These are phyloP conservation scores for Plectrocnemia conspersa DNA, from an alignment of 1,140 invertebrate genomes.

Conservation along the genomic window DNA sequence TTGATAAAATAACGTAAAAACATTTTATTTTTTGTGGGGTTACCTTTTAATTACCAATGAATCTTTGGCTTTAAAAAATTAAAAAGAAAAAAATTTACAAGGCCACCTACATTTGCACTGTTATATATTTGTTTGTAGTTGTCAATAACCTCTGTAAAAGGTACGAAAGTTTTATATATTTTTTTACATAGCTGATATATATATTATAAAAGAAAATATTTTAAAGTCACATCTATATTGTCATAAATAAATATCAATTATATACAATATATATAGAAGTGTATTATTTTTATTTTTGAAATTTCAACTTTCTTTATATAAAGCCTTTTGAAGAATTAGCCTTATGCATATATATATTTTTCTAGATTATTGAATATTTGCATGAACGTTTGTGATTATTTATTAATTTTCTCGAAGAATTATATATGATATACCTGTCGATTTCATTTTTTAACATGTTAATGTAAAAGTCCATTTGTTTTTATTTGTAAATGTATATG, in stretches of 20 bases:
- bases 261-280: background rate
- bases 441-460: constrained; percentile 4
- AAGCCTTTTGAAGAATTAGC: too few relatives aligned
- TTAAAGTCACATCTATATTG: background rate
- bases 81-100: background rate
- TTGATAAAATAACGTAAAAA: constrained; percentile 5
- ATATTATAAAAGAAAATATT: too few relatives aligned
- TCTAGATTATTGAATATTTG: too few relatives aligned
- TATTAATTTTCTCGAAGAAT: background rate
- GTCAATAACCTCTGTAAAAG: constrained; percentile 27
- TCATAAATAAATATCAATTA: background rate
- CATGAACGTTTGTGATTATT: too few relatives aligned
- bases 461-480: background rate
- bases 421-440: background rate
- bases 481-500: background rate
- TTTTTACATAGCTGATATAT: background rate
- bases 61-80: constrained; percentile 14
- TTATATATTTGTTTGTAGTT: constrained; percentile 1
- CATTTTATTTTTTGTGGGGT: constrained; percentile 2
- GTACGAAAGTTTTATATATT: constrained; percentile 14
- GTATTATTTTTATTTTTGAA: background rate
- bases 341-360: too few relatives aligned
- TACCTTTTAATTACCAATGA: constrained; percentile 5
- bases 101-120: constrained; percentile 11
- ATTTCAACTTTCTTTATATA: too few relatives aligned